A percentile compares a stretch with the other conserved stretches of the same genome.
Conservation (phyloP, 2,113 vertebrate genomes). For the Larimichthys polyactis region DNA sequence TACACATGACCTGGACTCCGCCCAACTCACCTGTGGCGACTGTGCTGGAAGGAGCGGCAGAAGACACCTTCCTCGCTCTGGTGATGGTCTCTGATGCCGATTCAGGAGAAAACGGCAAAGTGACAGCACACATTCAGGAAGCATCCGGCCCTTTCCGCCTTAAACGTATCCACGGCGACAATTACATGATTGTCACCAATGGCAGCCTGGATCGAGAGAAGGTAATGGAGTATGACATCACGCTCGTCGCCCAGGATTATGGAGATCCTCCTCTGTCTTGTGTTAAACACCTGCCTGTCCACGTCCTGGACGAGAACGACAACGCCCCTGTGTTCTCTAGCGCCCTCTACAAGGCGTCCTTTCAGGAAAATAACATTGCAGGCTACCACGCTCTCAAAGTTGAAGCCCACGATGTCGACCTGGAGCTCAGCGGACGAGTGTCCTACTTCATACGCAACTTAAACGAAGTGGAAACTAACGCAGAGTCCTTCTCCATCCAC, state of each 20-base stretch:
- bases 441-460: constrained; percentile 87
- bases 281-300: constrained; percentile 85
- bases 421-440: constrained; percentile 87
- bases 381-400: constrained; percentile 84
- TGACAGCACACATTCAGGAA: constrained; percentile 84
- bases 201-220: constrained; percentile 89
- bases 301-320: constrained; percentile 91
- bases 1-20: constrained; percentile 88
- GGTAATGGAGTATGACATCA: constrained; percentile 88
- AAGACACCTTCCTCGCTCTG: constrained; percentile 90
- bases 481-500: constrained; percentile 83
- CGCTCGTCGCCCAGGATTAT: constrained; percentile 85
- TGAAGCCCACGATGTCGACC: constrained; percentile 87
- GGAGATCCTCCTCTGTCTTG: constrained; percentile 85
- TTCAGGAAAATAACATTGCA: constrained; percentile 87
- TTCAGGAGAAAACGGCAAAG: constrained; percentile 88
- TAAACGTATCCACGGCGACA: constrained; percentile 87
- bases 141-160: constrained; percentile 88
- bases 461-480: constrained; percentile 53
- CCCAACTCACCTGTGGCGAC: constrained; percentile 77
- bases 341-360: constrained; percentile 79
- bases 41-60: constrained; percentile 87
- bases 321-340: constrained; percentile 89
- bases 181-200: constrained; percentile 90
- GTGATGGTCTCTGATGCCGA: constrained; percentile 90